Evolutionary conservation across 2,888 invertebrate species (phyloP).

Genomic region (Lithosia quadra): DNA sequence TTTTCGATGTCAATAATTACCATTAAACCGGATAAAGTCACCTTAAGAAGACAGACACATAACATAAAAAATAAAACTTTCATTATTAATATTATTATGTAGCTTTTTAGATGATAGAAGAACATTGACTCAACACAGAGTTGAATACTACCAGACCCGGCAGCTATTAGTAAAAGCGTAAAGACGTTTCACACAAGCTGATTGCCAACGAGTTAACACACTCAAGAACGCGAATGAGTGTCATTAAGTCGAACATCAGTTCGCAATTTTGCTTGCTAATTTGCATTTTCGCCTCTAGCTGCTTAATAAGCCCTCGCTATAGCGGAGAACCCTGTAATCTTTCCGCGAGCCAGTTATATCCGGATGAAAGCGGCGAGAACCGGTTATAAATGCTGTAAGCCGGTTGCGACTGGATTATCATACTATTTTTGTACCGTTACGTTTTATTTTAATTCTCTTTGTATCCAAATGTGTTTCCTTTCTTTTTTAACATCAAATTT

Average conservation of each 20-base stretch:
- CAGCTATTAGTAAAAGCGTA: constrained; percentile 47
- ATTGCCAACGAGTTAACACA: constrained; percentile 52
- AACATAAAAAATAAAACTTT: background rate
- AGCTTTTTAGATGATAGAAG: background rate
- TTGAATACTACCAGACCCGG: constrained; percentile 37
- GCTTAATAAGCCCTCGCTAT: constrained; percentile 65
- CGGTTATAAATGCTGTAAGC: constrained; percentile 50
- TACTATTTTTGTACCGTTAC: background rate
- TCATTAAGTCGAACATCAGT: constrained; percentile 60
- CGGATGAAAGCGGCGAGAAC: constrained; percentile 48
- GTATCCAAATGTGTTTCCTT: background rate
- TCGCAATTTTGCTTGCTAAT: constrained; percentile 64
- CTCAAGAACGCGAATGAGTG: constrained; percentile 53
- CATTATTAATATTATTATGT: background rate
- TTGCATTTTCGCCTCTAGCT: constrained; percentile 64
- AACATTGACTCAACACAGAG: constrained; percentile 29
- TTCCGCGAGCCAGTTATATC: constrained; percentile 49
- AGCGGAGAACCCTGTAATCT: constrained; percentile 64
- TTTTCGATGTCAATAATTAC: too few relatives aligned
- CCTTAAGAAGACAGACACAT: too few relatives aligned
- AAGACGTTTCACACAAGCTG: constrained; percentile 49
- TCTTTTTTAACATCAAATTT: background rate
- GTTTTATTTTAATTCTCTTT: background rate
- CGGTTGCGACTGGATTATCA: constrained; percentile 46
- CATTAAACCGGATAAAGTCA: too few relatives aligned